A percentile compares a stretch with the other conserved stretches of the same genome.
Conservation (phyloP, 2,888 invertebrate genomes). For the Nowickia ferox region DNA sequence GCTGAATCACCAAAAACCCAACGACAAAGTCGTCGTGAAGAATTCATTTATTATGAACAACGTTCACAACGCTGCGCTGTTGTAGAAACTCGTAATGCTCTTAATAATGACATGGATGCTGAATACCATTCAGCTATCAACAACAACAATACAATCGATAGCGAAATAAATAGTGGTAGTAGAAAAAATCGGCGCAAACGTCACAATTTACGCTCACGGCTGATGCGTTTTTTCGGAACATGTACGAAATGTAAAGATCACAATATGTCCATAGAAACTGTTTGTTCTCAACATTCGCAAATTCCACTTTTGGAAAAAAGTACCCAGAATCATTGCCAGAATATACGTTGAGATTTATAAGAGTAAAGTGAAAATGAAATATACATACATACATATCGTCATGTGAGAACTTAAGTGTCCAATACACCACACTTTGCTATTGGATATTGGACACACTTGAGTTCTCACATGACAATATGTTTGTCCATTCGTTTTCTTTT, state of each 20-base stretch:
- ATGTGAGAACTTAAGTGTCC: no score
- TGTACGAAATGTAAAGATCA: constrained; percentile 78
- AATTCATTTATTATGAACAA: constrained; percentile 73
- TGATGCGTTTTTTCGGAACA: constrained; percentile 78
- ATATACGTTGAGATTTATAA: constrained; percentile 66
- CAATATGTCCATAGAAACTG: constrained; percentile 71
- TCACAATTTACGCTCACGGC: constrained; percentile 74
- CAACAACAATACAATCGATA: constrained; percentile 3
- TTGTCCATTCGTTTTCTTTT: not conserved
- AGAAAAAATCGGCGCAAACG: constrained; percentile 24
- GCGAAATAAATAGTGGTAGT: not conserved
- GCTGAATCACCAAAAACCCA: constrained; percentile 73
- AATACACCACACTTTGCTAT: no score
- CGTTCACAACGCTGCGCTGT: constrained; percentile 73
- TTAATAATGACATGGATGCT: constrained; percentile 4
- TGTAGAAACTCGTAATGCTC: constrained; percentile 46
- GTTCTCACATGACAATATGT: no score
- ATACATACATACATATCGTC: no score
- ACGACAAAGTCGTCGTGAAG: constrained; percentile 65
- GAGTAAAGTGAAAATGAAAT: not conserved
- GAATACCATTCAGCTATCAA: not conserved
- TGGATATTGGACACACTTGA: no score
- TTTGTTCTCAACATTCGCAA: constrained; percentile 73
- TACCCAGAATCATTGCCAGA: constrained; percentile 63
- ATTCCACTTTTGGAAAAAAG: constrained; percentile 76